phyloP scores from a whole-genome alignment of 2,113 vertebrate species.

The Stigmatopora nigra region DNA sequence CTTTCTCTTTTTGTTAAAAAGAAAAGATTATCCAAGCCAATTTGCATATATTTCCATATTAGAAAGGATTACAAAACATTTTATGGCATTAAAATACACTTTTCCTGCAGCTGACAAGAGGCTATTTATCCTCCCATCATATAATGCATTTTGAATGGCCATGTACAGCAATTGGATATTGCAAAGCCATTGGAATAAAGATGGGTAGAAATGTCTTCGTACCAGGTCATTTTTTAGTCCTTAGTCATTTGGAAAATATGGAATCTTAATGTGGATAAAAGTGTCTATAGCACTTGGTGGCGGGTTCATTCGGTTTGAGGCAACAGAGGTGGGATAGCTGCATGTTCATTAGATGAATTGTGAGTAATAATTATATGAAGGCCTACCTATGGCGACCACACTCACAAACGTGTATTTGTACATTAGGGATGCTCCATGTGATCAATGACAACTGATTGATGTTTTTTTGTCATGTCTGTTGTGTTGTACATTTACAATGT shows the following conservation, averaged over 20 bases:
- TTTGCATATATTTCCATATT: conserved; percentile 9
- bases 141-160: not conserved
- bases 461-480: no score
- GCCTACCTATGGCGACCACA: conserved; percentile 60
- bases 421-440: no score
- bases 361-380: conserved; percentile 44
- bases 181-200: not conserved
- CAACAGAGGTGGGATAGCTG: conserved; percentile 45
- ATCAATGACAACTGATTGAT: no score
- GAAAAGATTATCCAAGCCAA: not conserved
- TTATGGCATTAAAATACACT: conserved; percentile 19
- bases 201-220: conserved; percentile 5
- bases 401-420: conserved; percentile 14
- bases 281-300: conserved; percentile 34
- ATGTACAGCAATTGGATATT: not conserved
- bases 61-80: conserved; percentile 16
- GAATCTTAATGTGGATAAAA: conserved; percentile 19
- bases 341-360: conserved; percentile 28
- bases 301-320: conserved; percentile 35
- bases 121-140: conserved; percentile 16
- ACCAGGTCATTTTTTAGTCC: not conserved
- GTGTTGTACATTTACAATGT: no score
- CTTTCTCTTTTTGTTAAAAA: not conserved
- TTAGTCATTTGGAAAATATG: not conserved
- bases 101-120: conserved; percentile 36